Conservation (phyloP, 2,797 vertebrate genomes). For the Epinephelus coioides region DNA sequence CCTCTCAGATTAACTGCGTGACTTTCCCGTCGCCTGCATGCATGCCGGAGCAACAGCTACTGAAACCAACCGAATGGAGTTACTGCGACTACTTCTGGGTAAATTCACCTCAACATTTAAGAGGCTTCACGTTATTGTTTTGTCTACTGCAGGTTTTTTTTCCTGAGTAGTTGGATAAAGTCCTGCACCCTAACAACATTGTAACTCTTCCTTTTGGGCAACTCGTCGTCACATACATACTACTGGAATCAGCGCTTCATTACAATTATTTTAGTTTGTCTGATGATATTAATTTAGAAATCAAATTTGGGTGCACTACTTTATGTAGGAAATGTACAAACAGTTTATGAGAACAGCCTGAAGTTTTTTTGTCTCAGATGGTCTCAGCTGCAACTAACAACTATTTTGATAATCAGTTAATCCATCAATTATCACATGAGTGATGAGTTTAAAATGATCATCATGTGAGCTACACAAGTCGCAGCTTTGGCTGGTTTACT, state of each 20-base stretch:
- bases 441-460: no score
- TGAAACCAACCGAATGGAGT: slow-evolving; percentile 98
- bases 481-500: no score
- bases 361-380: no score
- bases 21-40: slow-evolving; percentile 93
- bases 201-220: no score
- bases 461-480: no score
- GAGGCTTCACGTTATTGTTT: background rate
- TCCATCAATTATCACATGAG: no score
- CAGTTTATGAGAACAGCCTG: no score
- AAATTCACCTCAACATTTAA: slow-evolving; percentile 57
- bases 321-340: no score
- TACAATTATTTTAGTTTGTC: background rate
- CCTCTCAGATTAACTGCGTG: slow-evolving; percentile 93
- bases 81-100: slow-evolving; percentile 99
- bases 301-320: background rate
- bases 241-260: background rate
- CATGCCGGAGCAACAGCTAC: slow-evolving; percentile 94
- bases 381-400: no score
- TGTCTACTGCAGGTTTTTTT: background rate
- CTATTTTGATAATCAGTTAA: no score
- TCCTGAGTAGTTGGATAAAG: no score
- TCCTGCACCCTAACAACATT: background rate
- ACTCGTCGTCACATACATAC: background rate
- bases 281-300: background rate